Percentiles rank a stretch among this genome's conserved stretches.
phyloP scores from a whole-genome alignment of 2,797 vertebrate genomes.

The Rhinella marina region DNA sequence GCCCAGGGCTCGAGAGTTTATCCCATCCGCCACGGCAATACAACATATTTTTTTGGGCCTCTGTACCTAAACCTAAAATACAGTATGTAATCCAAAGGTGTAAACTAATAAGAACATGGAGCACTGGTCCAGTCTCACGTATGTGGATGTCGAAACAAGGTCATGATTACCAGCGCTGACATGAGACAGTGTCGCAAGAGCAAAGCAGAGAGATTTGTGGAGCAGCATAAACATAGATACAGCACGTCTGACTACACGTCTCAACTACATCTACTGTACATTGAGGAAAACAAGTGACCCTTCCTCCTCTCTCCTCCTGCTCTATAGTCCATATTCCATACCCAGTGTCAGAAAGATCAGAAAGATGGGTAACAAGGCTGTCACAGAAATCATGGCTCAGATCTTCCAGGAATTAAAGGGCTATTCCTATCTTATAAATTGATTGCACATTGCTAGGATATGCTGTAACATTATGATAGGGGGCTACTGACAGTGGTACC shows the following conservation, averaged over 20 bases:
- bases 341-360: too few relatives aligned
- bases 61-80: too few relatives aligned
- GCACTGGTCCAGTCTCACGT: neutral
- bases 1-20: neutral
- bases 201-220: neutral
- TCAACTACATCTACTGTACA: neutral
- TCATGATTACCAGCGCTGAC: neutral
- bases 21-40: neutral
- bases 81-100: constrained; percentile 13
- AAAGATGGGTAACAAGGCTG: too few relatives aligned
- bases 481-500: too few relatives aligned
- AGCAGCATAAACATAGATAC: neutral
- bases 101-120: constrained; percentile 4
- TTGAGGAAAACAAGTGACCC: neutral
- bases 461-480: too few relatives aligned
- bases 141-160: constrained; percentile 24
- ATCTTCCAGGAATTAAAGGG: too few relatives aligned
- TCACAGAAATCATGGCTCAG: too few relatives aligned
- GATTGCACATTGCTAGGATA: too few relatives aligned
- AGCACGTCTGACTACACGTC: neutral
- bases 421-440: too few relatives aligned
- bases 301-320: too few relatives aligned
- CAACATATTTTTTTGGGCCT: constrained; percentile 2
- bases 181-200: neutral
- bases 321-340: too few relatives aligned